Base-by-base conservation (phyloP, 2,888 invertebrate species). In the Coelinius sp. region DNA sequence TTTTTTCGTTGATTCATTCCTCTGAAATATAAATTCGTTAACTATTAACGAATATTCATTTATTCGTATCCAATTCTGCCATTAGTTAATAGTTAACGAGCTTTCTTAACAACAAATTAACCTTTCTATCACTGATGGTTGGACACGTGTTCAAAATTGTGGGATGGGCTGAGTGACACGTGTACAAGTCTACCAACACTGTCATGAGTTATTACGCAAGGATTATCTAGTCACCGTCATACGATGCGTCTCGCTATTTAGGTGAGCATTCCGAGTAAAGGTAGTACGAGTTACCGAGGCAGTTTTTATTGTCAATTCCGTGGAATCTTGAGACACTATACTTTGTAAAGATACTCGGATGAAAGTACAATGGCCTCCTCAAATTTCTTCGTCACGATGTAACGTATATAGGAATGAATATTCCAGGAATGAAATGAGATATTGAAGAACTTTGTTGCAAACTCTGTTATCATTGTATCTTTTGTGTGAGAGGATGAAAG, bases 211-310 rank as follows among this genome's bases (percentile, higher is more conserved):
- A 59, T 59, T 59, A 20, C 35, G 31, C 59, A 35, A 35, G 27
- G 20, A 59, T 59, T 59, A 59, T 59, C 59, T 59, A 59, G 31
- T 59, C 25, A 12, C 59, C 20, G 20, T 35, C 14, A 25, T 59
- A 59, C 59, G 17, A 53, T 24, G n/a, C 25, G 10, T 17, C 20
- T 20, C 12, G 12, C 31, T 59, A 56, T 31, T 59, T 17, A 59
- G 35, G 31, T 31, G 8, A 22, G 25, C 25, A 25, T 53, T 53
- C 4, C 53, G 25, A 53, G 25, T 12, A 53, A 59, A 14, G 10
- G 14, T 56, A 14, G 27, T 56, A 27, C 27, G 14, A 27, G 12
- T 2, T 20, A 25, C 56, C 1, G 27, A 25, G 10, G 2, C 2
- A 0, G 7, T 59, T 25, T 53, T 25, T 59, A 59, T 59, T 59